These are phyloP conservation scores for Hypomecis atomaria DNA, from an alignment of 2,888 invertebrate genomes.

Conservation along the genomic window DNA sequence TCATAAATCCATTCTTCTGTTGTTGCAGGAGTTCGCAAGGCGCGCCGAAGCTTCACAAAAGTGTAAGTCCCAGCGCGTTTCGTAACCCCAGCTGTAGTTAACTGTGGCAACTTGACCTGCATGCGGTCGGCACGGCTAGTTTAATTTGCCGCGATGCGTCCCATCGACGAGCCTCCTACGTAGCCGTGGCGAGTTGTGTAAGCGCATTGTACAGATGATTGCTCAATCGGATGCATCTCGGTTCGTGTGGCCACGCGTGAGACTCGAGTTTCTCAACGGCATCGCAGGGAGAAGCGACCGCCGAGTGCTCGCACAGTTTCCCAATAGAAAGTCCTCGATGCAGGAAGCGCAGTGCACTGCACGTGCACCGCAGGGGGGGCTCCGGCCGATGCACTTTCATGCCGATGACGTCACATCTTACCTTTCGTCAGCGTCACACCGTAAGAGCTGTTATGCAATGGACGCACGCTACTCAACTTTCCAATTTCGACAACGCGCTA, in stretches of 20 bases:
- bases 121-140: constrained; percentile 36
- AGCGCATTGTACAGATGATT: constrained; percentile 69
- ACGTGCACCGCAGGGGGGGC: constrained; percentile 62
- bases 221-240: constrained; percentile 80
- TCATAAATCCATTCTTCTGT: constrained; percentile 22
- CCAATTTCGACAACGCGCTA: constrained; percentile 85
- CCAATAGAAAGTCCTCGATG: constrained; percentile 82
- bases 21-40: constrained; percentile 59
- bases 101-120: constrained; percentile 33
- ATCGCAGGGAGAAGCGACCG: constrained; percentile 53
- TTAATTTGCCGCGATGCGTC: constrained; percentile 43
- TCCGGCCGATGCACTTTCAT: constrained; percentile 83
- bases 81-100: constrained; percentile 27
- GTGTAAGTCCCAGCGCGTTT: constrained; percentile 63
- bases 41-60: constrained; percentile 56
- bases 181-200: constrained; percentile 66
- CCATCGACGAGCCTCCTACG: constrained; percentile 47
- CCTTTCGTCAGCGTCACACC: constrained; percentile 81
- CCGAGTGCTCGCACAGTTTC: constrained; percentile 68
- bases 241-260: constrained; percentile 67
- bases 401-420: constrained; percentile 78
- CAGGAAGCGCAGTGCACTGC: constrained; percentile 74
- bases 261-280: constrained; percentile 76
- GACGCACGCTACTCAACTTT: constrained; percentile 82
- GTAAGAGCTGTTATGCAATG: constrained; percentile 82